These are phyloP conservation scores for Euzophera pinguis DNA, from an alignment of 2,888 invertebrate genomes.

Conservation along the genomic window DNA sequence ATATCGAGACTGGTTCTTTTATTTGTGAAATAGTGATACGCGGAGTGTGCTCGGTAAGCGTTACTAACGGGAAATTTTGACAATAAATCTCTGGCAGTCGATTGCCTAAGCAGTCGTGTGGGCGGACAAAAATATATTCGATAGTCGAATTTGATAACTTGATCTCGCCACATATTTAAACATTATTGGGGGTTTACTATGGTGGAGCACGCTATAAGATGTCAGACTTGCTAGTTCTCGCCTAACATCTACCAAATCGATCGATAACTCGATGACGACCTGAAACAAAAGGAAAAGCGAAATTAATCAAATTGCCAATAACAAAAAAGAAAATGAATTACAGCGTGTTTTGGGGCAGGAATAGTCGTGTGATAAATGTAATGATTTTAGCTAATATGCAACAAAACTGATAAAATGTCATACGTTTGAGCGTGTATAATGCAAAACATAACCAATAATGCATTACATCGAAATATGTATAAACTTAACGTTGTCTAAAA, in stretches of 20 bases:
- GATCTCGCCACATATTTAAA: conserved; percentile 48
- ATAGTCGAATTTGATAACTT: conserved; percentile 71
- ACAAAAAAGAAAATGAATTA: conserved; percentile 58
- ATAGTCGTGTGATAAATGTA: conserved; percentile 20
- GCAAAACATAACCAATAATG: conserved; percentile 33
- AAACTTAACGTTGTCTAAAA: conserved; percentile 67
- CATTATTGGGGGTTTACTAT: conserved; percentile 17
- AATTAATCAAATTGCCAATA: conserved; percentile 78
- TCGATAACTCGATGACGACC: conserved; percentile 68
- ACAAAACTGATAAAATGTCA: neutral
- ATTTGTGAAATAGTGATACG: conserved; percentile 79
- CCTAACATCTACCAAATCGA: conserved; percentile 66
- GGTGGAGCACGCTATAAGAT: conserved; percentile 47
- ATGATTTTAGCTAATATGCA: neutral
- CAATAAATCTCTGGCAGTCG: conserved; percentile 76
- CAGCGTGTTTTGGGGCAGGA: conserved; percentile 26
- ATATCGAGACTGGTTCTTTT: conserved; percentile 79
- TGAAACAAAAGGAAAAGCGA: conserved; percentile 80
- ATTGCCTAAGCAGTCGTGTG: conserved; percentile 78
- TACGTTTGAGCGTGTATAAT: neutral
- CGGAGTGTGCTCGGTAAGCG: conserved; percentile 76
- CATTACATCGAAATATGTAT: conserved; percentile 52
- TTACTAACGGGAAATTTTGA: conserved; percentile 79
- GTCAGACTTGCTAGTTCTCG: conserved; percentile 17
- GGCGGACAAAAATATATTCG: conserved; percentile 72